Percentiles rank a stretch among this genome's conserved stretches.
Evolutionary conservation across 2,797 vertebrate genomes (phyloP).

Genomic region (Catharus ustulatus): DNA sequence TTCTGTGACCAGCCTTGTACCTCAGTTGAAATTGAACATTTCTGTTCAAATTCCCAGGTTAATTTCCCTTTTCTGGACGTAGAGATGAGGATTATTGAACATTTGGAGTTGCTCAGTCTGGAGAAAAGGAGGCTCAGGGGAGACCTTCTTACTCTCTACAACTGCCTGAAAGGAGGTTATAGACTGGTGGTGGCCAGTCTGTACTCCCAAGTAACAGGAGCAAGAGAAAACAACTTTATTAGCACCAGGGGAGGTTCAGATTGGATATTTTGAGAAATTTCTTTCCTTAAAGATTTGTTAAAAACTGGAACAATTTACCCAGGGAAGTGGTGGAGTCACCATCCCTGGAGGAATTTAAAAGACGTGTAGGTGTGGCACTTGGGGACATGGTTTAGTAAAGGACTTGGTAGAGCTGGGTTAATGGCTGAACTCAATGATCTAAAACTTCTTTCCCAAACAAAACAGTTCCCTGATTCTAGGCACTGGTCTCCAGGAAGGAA

Average conservation of each 20-base stretch:
- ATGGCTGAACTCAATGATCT: neutral
- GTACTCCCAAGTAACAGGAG: neutral
- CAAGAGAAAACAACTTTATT: neutral
- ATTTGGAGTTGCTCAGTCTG: neutral
- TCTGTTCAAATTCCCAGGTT: neutral
- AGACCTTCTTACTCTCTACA: neutral
- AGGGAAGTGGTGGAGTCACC: too few relatives aligned
- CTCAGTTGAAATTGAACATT: neutral
- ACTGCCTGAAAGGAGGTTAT: neutral
- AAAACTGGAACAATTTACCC: neutral
- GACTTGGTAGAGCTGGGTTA: neutral
- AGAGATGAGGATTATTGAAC: neutral
- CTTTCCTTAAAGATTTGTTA: neutral
- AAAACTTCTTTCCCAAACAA: neutral
- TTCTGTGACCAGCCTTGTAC: neutral
- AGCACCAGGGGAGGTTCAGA: neutral
- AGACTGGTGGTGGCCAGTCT: neutral
- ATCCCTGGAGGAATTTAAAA: neutral
- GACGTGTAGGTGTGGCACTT: accelerated
- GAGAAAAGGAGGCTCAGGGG: neutral
- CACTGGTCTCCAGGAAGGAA: neutral
- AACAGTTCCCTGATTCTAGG: neutral
- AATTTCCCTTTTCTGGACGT: neutral
- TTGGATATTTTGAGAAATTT: neutral
- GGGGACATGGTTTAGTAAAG: neutral